Evolutionary conservation across 92 coral and sea anemone species (phyloP), one percentile per base, ranked within the genome.

Genomic region (Porites evermanni): DNA sequence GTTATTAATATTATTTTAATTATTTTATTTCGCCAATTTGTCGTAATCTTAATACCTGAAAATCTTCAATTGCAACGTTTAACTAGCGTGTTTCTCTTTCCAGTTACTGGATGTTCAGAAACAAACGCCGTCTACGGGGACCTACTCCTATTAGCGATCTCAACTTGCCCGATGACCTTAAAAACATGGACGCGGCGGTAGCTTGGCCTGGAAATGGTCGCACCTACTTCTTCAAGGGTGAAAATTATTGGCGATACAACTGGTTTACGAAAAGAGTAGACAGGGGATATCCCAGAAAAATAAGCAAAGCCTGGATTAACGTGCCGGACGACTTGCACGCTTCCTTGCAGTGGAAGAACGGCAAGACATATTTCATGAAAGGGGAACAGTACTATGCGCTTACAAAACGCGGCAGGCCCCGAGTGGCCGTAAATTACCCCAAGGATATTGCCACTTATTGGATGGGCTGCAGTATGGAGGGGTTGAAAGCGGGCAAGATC

Each of bases 131-230:
- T 4, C 38, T 75, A 12, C 75, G 64, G n/a, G 96, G 94, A 1
- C 98, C 96, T 3, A 67, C 51, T 8, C 86, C 77, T 29, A 88
- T 94, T 67, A 80, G 66, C 6, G 53, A 75, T 26, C 79, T 90
- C 44, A 79, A 85, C 14, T 88, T 96, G 20, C 96, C 96, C 1
- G 75, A 83, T 6, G 95, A 88, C 2, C 82, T 96, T 10, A 79
- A 77, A 58, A 70, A 87, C 3, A 92, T 96, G 89, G 94, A 96
- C 75, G 94, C 95, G 5, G 95, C 94, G 17, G 88, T 94, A 29
- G 93, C 92, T 16, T 96, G 98, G 98, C 94, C 96, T 60, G 95
- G 94, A 20, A 96, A 96, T 59, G 92, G 95, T 38, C 90, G 92
- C 23, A 92, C 95, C 10, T 96, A 96, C 88, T 90, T 96, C 70